A percentile compares a stretch with the other conserved stretches of the same genome.
phyloP scores from a whole-genome alignment of 2,888 invertebrate species.

The Omphaloscelis lunosa region DNA sequence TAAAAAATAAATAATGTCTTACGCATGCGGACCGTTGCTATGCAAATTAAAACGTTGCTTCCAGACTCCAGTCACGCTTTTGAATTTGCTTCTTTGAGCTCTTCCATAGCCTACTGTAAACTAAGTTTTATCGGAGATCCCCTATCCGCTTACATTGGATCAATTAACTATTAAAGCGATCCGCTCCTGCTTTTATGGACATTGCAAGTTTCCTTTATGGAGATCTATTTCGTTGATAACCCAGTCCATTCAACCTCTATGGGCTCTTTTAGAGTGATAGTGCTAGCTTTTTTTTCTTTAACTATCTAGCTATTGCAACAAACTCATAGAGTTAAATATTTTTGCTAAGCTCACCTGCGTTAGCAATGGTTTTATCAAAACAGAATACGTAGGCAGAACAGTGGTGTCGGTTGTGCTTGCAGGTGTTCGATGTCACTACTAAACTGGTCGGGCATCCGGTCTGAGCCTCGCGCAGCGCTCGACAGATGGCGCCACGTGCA shows the following conservation, averaged over 20 bases:
- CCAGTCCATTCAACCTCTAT: slow-evolving; percentile 17
- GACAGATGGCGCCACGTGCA: slow-evolving; percentile 86
- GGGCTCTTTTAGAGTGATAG: slow-evolving; percentile 3
- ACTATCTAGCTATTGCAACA: slow-evolving; percentile 9
- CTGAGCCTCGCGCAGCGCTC: slow-evolving; percentile 73
- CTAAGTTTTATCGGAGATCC: slow-evolving; percentile 29
- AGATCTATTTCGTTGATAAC: slow-evolving; percentile 50
- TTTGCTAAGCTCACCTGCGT: slow-evolving; percentile 48
- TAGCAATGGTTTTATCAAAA: slow-evolving; percentile 62
- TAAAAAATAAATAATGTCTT: slow-evolving; percentile 65
- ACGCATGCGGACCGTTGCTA: slow-evolving; percentile 54
- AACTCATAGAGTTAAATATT: slow-evolving; percentile 31
- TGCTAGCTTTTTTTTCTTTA: slow-evolving; percentile 4
- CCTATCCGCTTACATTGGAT: slow-evolving; percentile 31
- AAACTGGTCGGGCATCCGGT: slow-evolving; percentile 90
- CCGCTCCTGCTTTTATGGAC: slow-evolving; percentile 49
- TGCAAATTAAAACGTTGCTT: slow-evolving; percentile 54
- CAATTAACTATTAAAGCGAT: slow-evolving; percentile 55
- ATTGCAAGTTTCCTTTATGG: slow-evolving; percentile 43
- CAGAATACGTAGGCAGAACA: slow-evolving; percentile 68
- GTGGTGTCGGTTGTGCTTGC: slow-evolving; percentile 78
- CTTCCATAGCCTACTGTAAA: background rate
- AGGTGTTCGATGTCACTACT: slow-evolving; percentile 87
- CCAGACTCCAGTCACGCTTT: slow-evolving; percentile 33
- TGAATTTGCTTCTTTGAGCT: slow-evolving; percentile 28